phyloP scores from a whole-genome alignment of 1,140 invertebrate genomes.

The Drosophila hydei region DNA sequence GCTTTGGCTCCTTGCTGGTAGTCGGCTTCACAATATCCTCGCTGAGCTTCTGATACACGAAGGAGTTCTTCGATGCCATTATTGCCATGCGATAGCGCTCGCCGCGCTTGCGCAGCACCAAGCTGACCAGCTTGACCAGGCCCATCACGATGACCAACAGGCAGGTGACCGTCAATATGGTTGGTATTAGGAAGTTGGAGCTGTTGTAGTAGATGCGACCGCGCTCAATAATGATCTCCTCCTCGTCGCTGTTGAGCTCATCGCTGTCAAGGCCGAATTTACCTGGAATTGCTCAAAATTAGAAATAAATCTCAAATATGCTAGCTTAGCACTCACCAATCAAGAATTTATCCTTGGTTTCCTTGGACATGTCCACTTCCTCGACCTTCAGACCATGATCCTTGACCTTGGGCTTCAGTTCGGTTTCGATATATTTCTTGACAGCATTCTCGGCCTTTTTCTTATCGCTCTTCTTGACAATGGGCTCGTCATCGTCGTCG shows the following conservation, averaged over 20 bases:
- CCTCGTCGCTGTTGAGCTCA: slow-evolving; percentile 64
- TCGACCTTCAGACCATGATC: slow-evolving; percentile 64
- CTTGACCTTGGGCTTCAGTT: slow-evolving; percentile 53
- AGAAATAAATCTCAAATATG: neutral
- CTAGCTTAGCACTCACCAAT: slow-evolving; percentile 49
- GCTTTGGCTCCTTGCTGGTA: slow-evolving; percentile 84
- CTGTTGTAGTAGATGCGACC: slow-evolving; percentile 84
- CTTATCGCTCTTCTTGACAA: slow-evolving; percentile 66
- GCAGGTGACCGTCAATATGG: slow-evolving; percentile 84
- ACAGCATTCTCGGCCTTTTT: slow-evolving; percentile 22
- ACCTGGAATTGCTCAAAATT: slow-evolving; percentile 31
- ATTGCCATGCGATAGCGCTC: slow-evolving; percentile 85
- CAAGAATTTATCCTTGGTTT: slow-evolving; percentile 76
- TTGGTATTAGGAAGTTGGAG: slow-evolving; percentile 85
- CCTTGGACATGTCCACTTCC: slow-evolving; percentile 82
- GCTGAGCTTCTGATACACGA: slow-evolving; percentile 86
- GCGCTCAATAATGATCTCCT: slow-evolving; percentile 84
- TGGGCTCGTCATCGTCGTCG: slow-evolving; percentile 58
- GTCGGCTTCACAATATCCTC: slow-evolving; percentile 85
- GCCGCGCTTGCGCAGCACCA: slow-evolving; percentile 84
- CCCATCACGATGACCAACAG: slow-evolving; percentile 84
- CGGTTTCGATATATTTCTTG: slow-evolving; percentile 40
- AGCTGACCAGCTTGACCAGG: slow-evolving; percentile 84
- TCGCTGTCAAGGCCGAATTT: slow-evolving; percentile 64
- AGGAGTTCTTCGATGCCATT: slow-evolving; percentile 80